Percentiles rank a stretch among this genome's conserved stretches.
phyloP scores from a whole-genome alignment of 2,797 vertebrate genomes.

The Microctenopoma lineatum region DNA sequence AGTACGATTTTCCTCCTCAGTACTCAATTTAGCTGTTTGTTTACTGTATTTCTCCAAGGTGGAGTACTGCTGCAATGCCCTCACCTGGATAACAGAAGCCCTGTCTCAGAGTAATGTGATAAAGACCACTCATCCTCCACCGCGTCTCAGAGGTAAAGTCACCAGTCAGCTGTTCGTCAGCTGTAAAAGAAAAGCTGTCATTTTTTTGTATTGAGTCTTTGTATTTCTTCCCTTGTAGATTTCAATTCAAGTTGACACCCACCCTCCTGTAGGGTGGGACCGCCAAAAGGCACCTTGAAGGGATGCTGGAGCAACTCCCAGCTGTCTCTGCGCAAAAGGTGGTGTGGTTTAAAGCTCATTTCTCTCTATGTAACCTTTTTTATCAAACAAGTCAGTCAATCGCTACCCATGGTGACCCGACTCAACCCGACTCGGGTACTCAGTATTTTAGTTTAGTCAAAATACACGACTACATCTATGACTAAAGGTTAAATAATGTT shows the following conservation, averaged over 20 bases:
- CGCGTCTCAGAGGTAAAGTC: constrained; percentile 67
- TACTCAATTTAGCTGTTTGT: constrained; percentile 39
- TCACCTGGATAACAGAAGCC: constrained; percentile 86
- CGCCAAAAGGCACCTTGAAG: too few relatives aligned
- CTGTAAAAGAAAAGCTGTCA: not conserved
- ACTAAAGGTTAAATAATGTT: too few relatives aligned
- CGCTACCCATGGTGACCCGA: too few relatives aligned
- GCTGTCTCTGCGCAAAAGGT: too few relatives aligned
- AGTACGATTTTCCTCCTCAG: constrained; percentile 68
- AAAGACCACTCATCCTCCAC: constrained; percentile 61
- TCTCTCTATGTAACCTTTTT: too few relatives aligned
- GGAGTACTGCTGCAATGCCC: constrained; percentile 85
- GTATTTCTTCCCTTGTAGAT: constrained; percentile 42
- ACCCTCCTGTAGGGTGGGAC: not conserved
- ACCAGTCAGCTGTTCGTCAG: too few relatives aligned
- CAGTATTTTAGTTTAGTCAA: too few relatives aligned
- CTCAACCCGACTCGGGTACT: too few relatives aligned
- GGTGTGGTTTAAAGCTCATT: too few relatives aligned
- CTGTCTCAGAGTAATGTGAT: constrained; percentile 82
- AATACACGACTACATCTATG: too few relatives aligned
- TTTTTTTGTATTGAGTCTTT: not conserved
- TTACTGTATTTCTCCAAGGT: constrained; percentile 65
- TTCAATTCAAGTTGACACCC: constrained; percentile 27
- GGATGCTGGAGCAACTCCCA: too few relatives aligned
- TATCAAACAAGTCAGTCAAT: too few relatives aligned